phyloP scores from a whole-genome alignment of 2,888 invertebrate genomes.

The Heliconius cydno region DNA sequence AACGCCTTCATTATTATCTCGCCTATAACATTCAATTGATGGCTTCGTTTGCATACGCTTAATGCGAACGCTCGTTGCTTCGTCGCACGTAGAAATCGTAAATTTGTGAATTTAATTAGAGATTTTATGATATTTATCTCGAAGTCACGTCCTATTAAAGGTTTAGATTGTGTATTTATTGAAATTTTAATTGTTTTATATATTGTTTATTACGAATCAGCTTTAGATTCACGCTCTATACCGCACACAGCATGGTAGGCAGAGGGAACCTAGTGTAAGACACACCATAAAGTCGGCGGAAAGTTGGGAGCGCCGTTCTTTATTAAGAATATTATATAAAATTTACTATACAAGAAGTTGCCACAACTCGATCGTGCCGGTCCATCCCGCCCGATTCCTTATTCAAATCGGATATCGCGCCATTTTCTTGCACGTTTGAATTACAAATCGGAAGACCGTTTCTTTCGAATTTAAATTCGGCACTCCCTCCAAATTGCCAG shows the following conservation, averaged over 20 bases:
- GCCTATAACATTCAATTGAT: slow-evolving; percentile 46
- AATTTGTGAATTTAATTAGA: slow-evolving; percentile 31
- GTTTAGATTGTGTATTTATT: not conserved
- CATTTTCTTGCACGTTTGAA: slow-evolving; percentile 78
- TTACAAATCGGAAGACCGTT: slow-evolving; percentile 78
- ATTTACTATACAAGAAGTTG: slow-evolving; percentile 32
- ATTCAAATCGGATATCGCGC: slow-evolving; percentile 74
- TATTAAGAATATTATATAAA: slow-evolving; percentile 27
- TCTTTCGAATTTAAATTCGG: slow-evolving; percentile 75
- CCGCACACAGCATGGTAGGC: too few relatives aligned
- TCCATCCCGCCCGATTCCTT: slow-evolving; percentile 57
- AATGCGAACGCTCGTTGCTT: not conserved
- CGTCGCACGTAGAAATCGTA: slow-evolving; percentile 6
- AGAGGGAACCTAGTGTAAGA: too few relatives aligned
- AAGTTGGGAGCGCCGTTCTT: too few relatives aligned
- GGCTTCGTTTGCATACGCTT: slow-evolving; percentile 41
- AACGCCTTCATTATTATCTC: slow-evolving; percentile 50
- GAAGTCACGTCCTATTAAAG: not conserved
- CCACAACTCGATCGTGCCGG: slow-evolving; percentile 40
- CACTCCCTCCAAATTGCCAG: slow-evolving; percentile 73
- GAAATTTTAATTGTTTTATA: not conserved
- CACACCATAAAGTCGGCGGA: too few relatives aligned
- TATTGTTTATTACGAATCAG: not conserved
- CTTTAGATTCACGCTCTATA: too few relatives aligned
- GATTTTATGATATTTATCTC: slow-evolving; percentile 23